These are phyloP conservation scores for Hermodice carunculata DNA, from an alignment of 2,888 invertebrate species.

Conservation along the genomic window DNA sequence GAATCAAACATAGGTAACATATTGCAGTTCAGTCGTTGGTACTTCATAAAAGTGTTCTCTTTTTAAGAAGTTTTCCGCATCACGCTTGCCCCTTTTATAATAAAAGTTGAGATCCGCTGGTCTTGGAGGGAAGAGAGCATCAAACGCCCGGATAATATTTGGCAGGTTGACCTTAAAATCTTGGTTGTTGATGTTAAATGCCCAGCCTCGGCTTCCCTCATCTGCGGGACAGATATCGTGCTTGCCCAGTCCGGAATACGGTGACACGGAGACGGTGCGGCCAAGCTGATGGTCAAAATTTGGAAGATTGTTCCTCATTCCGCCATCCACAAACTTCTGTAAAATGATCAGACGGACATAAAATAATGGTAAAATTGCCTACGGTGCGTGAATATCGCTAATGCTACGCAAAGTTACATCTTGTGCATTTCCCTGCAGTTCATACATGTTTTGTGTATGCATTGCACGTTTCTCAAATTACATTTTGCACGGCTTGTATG, in stretches of 20 bases:
- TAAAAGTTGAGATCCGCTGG: background rate
- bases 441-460: no score
- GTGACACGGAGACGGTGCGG: slow-evolving; percentile 94
- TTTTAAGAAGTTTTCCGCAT: slow-evolving; percentile 60
- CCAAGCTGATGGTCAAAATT: slow-evolving; percentile 79
- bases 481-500: no score
- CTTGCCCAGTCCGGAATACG: slow-evolving; percentile 96
- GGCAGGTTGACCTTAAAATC: slow-evolving; percentile 49
- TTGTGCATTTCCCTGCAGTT: no score
- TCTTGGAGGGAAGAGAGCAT: background rate
- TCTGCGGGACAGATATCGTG: slow-evolving; percentile 89
- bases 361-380: no score
- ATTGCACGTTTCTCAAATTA: no score
- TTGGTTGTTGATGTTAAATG: slow-evolving; percentile 46
- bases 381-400: no score
- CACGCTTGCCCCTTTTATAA: background rate
- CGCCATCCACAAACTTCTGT: slow-evolving; percentile 88
- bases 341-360: no score
- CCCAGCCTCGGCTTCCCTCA: slow-evolving; percentile 35
- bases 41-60: background rate
- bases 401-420: no score
- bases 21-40: background rate
- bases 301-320: slow-evolving; percentile 93
- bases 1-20: no score
- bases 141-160: background rate